Evolutionary conservation across 2,113 vertebrate species (phyloP), one percentile per base, ranked within the genome.

Genomic region (Piaya cayana): DNA sequence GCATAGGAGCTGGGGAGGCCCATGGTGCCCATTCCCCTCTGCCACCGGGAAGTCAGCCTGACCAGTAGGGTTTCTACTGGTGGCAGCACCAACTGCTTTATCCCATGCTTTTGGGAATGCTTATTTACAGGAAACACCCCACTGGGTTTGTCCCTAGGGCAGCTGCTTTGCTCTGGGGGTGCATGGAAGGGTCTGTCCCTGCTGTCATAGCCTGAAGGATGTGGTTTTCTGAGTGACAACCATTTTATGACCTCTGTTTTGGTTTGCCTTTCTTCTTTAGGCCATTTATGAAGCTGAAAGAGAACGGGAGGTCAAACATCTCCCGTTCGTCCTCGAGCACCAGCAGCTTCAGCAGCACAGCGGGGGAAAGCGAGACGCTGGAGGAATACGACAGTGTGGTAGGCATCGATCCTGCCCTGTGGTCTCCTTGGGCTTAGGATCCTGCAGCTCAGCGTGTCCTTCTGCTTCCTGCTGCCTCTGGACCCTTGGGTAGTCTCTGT

Each of bases 271-370:
- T 18, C 36, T 87, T 63, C 20, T 55, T n/a, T 77, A 99, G 99
- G 97, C 97, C 97, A 1, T 98, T 98, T 43, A 83, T 98, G 11
- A 99, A 98, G 93, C 97, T 98, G 97, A 99, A 99, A 97, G 99
- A 99, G 94, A 98, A 98, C 1, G 98, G 98, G 76, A 97, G 98
- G 14, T 97, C 98, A 6, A 99, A 99, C 98, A 99, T 99, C 86
- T 99, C 98, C 64, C 98, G 98, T 32, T 99, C 99, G 1, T 99
- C 99, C 13, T 99, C 99, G 17, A 99, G 99, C 97, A 98, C 98
- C 94, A 99, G 99, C 97, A 99, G 98, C 97, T 99, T 99, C 97
- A 98, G 98, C 96, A 97, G 99, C 94, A 95, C 98, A 0, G 98
- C 98, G 0, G 99, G 99, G 32, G 99, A 99, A 90, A 98, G 98